Evolutionary conservation across 2,113 vertebrate genomes (phyloP), one percentile per base, ranked within the genome.

Genomic region (Eira barbara): DNA sequence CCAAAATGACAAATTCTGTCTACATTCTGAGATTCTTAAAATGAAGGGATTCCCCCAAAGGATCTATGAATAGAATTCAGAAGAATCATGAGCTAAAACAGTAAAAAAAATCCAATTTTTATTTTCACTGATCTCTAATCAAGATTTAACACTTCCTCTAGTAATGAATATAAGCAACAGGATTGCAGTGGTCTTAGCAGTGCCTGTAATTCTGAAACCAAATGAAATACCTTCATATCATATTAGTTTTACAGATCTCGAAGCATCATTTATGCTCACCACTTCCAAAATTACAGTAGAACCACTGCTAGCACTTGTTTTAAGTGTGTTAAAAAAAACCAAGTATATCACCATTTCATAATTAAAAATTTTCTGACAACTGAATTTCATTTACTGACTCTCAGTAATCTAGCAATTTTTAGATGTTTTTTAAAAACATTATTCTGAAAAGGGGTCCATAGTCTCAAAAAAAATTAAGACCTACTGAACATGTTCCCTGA

Each of bases 211-310:
- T 90, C 61, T 80, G 45, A 47, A 29, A 89, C 3, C 57, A 92
- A 69, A 12, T 25, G 15, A 96, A 10, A 34, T 13, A 92, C 52
- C 82, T 94, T 89, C 18, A n/a, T 15, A 86, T 61, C 17, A 49
- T 61, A 61, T n/a, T 83, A 67, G 11, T 39, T 96, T 18, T 73
- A 71, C 7, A 86, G 21, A 47, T 69, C 23, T 83, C n/a, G 96
- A 78, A 92, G 29, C 45, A 94, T 20, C 86, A 39, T n/a, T 96
- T 86, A 89, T 17, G 17, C 2, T 76, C 18, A 79, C 93, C 73
- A 83, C 10, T 90, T 95, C 49, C 49, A 86, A 96, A 98, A 96
- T 85, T 49, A 94, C 49, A 91, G 67, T 91, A 83, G 36, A 92
- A 86, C 67, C 65, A 96, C 29, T 81, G n/a, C 34, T 80, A 90